Conservation (phyloP, 1,140 invertebrate species). For the Nixonia krombeini region DNA sequence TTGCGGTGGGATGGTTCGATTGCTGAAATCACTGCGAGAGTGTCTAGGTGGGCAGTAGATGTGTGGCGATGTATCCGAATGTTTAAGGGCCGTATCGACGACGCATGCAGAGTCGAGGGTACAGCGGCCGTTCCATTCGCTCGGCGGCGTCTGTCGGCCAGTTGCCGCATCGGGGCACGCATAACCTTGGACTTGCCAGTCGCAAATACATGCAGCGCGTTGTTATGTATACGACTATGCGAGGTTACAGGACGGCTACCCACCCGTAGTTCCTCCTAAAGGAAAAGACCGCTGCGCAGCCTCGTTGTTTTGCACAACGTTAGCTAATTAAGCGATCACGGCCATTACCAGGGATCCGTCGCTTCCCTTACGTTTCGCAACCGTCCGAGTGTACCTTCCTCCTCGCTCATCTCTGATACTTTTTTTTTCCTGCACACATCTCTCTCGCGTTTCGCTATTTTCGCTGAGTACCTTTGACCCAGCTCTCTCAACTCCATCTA, state of each 20-base stretch:
- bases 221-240: slow-evolving; percentile 40
- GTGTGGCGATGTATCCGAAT: too few species aligned
- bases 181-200: slow-evolving; percentile 63
- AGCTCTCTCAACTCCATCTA: too few species aligned
- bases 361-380: slow-evolving; percentile 18
- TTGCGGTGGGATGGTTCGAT: too few species aligned
- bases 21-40: too few species aligned
- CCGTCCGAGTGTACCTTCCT: slow-evolving; percentile 13
- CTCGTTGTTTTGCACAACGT: slow-evolving; percentile 45
- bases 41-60: too few species aligned
- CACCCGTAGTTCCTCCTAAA: slow-evolving; percentile 63
- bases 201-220: slow-evolving; percentile 32
- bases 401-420: too few species aligned
- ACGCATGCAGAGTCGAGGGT: too few species aligned
- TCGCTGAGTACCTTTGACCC: too few species aligned
- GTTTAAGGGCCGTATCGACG: too few species aligned
- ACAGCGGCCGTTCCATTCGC: too few species aligned
- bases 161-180: slow-evolving; percentile 20
- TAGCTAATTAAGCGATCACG: slow-evolving; percentile 63
- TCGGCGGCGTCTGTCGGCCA: too few species aligned
- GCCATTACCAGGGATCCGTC: slow-evolving; percentile 51
- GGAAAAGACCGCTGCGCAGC: slow-evolving; percentile 32
- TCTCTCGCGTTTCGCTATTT: too few species aligned
- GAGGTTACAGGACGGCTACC: slow-evolving; percentile 60
- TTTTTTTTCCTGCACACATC: slow-evolving; percentile 5